phyloP scores from a whole-genome alignment of 2,888 invertebrate species.

The Candidula unifasciata region DNA sequence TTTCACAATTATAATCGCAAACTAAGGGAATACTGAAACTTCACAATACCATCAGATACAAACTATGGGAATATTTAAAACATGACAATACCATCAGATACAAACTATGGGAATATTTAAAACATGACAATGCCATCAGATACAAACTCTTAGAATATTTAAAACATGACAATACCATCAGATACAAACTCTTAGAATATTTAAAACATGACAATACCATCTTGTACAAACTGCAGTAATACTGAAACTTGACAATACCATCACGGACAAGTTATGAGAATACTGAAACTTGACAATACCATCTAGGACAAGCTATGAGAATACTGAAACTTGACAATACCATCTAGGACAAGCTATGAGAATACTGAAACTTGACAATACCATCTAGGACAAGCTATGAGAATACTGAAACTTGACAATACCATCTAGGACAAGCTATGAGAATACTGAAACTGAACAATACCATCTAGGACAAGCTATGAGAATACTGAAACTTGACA shows the following conservation, averaged over 20 bases:
- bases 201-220: background rate
- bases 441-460: no score
- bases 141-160: conserved; percentile 9
- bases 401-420: no score
- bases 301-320: background rate
- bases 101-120: conserved; percentile 11
- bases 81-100: conserved; percentile 56
- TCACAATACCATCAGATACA: background rate
- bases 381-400: no score
- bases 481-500: no score
- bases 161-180: conserved; percentile 61
- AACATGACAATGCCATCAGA: no score
- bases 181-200: conserved; percentile 20
- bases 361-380: background rate
- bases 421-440: no score
- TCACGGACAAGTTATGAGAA: no score
- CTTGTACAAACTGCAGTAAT: background rate
- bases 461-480: no score
- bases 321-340: background rate
- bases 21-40: no score
- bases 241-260: no score
- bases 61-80: conserved; percentile 57
- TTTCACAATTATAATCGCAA: no score
- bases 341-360: background rate
- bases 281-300: no score